phyloP scores from a whole-genome alignment of 2,888 invertebrate species.

The Myopa testacea region DNA sequence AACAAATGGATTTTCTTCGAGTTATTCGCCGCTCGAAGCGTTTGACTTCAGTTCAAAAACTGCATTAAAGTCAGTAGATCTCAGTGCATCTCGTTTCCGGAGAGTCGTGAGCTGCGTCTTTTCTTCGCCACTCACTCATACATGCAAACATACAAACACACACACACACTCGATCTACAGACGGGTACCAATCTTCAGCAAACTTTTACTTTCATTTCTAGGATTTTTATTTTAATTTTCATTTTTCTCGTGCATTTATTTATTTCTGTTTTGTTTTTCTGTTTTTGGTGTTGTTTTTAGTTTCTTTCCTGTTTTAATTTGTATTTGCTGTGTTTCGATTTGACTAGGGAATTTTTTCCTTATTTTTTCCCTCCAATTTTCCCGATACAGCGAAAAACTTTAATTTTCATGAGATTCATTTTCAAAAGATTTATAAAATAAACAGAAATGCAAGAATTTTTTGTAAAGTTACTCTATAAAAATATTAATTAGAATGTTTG shows the following conservation, averaged over 20 bases:
- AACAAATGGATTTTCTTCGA: background rate
- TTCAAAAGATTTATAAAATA: too few relatives aligned
- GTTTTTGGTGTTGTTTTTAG: conserved; percentile 1
- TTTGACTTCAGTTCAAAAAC: background rate
- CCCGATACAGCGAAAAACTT: too few relatives aligned
- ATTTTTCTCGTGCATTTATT: background rate
- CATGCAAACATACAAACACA: background rate
- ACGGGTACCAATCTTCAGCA: too few relatives aligned
- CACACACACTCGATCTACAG: background rate
- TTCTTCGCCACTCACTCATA: background rate
- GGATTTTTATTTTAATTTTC: background rate
- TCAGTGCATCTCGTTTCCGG: background rate
- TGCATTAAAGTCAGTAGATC: background rate
- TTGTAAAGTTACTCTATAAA: too few relatives aligned
- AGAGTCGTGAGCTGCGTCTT: background rate
- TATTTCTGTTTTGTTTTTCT: background rate
- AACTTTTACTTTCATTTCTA: conserved; percentile 2
- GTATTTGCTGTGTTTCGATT: conserved; percentile 1
- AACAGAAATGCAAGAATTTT: too few relatives aligned
- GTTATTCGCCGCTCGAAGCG: background rate
- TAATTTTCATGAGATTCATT: too few relatives aligned
- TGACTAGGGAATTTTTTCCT: conserved; percentile 41
- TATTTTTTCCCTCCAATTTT: background rate
- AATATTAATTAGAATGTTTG: too few relatives aligned
- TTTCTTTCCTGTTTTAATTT: conserved; percentile 1